Conservation (phyloP, 1,140 invertebrate species). For the Zelostemma sp. region DNA sequence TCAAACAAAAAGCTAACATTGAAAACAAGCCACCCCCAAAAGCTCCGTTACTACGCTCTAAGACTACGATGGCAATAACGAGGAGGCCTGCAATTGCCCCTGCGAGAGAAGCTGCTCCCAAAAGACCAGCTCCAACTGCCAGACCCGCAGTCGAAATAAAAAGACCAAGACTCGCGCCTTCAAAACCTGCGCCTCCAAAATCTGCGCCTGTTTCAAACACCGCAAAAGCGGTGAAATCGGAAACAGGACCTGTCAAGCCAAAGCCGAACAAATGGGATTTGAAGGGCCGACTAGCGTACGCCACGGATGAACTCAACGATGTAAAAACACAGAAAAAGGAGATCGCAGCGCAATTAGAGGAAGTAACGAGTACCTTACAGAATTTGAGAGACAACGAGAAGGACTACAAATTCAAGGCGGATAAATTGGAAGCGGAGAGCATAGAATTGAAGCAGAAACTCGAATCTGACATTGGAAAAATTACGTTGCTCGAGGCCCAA, state of each 20-base stretch:
- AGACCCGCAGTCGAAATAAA: conserved; percentile 42
- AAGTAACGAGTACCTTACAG: no score
- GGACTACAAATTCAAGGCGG: no score
- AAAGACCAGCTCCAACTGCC: conserved; percentile 48
- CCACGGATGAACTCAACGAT: conserved; percentile 58
- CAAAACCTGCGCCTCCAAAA: no score
- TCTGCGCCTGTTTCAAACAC: conserved; percentile 10
- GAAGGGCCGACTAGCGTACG: conserved; percentile 55
- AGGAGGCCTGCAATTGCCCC: conserved; percentile 25
- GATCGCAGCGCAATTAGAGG: no score
- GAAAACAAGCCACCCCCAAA: conserved; percentile 56
- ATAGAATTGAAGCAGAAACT: no score
- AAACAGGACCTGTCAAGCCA: conserved; percentile 24
- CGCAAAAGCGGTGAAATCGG: conserved; percentile 3
- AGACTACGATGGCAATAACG: conserved; percentile 46
- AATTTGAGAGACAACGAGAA: no score
- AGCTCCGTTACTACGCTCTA: conserved; percentile 38
- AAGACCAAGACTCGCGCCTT: conserved; percentile 24
- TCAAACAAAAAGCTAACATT: conserved; percentile 23
- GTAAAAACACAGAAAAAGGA: conserved; percentile 71
- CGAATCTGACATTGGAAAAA: no score
- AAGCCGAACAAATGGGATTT: conserved; percentile 61
- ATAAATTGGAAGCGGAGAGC: no score
- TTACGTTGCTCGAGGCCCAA: no score
- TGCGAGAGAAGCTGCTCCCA: conserved; percentile 34